Evolutionary conservation across 2,888 invertebrate genomes (phyloP).

Genomic region (Drosophila percnosoma): DNA sequence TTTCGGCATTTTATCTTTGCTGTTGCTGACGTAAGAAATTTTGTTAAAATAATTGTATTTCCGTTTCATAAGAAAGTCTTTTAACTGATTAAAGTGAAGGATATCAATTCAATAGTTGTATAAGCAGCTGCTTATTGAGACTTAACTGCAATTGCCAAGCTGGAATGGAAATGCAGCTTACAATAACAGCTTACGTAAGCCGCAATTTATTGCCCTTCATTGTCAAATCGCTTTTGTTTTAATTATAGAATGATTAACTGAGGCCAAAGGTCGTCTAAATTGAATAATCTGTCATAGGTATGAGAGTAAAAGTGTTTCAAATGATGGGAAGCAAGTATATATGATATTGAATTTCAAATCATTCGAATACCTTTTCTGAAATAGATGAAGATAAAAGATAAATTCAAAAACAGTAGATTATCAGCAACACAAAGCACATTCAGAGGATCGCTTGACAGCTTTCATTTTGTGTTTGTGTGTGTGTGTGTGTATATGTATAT

Average conservation of each 20-base stretch:
- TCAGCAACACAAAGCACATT: not conserved
- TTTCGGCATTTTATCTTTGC: conserved; percentile 8
- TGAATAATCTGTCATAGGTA: not conserved
- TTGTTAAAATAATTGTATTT: not conserved
- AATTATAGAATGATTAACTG: conserved; percentile 5
- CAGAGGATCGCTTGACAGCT: conserved; percentile 13
- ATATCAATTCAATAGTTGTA: not conserved
- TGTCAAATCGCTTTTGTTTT: conserved; percentile 7
- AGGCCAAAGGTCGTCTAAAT: not conserved
- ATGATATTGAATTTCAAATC: not conserved
- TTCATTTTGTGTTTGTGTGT: conserved; percentile 5
- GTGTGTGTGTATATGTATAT: conserved; percentile 10
- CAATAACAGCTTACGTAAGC: not conserved
- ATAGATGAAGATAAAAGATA: not conserved
- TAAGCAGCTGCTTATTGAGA: not conserved
- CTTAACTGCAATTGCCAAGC: not conserved
- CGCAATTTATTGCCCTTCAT: not conserved
- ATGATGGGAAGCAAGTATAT: not conserved
- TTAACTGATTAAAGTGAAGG: not conserved
- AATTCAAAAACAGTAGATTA: not conserved
- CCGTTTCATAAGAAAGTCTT: not conserved
- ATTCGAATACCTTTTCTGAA: not conserved
- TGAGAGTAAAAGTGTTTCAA: not conserved
- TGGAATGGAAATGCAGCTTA: not conserved
- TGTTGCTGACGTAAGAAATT: conserved; percentile 1